phyloP scores from a whole-genome alignment of 2,113 vertebrate species.

The Poeciliopsis occidentalis region DNA sequence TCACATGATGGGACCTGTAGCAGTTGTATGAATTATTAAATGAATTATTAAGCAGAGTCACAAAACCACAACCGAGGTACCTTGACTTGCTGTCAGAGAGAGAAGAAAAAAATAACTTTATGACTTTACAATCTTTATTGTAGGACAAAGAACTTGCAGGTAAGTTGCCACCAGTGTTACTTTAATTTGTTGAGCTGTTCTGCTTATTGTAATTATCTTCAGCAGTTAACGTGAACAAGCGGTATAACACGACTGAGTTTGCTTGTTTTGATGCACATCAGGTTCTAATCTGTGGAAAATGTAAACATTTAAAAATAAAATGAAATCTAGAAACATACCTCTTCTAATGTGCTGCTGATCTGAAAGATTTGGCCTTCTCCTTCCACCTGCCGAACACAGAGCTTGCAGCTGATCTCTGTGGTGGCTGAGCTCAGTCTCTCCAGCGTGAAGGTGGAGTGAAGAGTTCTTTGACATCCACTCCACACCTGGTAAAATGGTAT shows the following conservation, averaged over 20 bases:
- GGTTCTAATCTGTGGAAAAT: not conserved
- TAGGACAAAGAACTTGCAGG: conserved; percentile 16
- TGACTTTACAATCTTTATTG: conserved; percentile 53
- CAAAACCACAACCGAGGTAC: conserved; percentile 42
- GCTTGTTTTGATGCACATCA: not conserved
- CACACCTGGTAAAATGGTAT: conserved; percentile 95
- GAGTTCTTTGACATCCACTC: conserved; percentile 89
- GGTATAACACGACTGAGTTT: not conserved
- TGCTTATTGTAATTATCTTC: not conserved
- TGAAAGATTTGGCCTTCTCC: conserved; percentile 97
- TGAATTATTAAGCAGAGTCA: conserved; percentile 72
- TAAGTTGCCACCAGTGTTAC: no score
- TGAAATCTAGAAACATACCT: conserved; percentile 39
- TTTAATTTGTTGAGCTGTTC: not conserved
- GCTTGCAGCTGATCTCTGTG: conserved; percentile 89
- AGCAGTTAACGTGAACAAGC: not conserved
- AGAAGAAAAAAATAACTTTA: conserved; percentile 39
- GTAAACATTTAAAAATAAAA: not conserved
- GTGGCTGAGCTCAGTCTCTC: conserved; percentile 89
- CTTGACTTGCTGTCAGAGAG: conserved; percentile 30
- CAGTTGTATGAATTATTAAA: conserved; percentile 71
- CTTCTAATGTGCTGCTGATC: conserved; percentile 86
- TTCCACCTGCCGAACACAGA: conserved; percentile 93
- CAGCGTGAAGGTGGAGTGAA: conserved; percentile 94
- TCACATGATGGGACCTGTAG: conserved; percentile 57